phyloP scores from a whole-genome alignment of 1,140 invertebrate genomes.

The Schlechtendalia chinensis region DNA sequence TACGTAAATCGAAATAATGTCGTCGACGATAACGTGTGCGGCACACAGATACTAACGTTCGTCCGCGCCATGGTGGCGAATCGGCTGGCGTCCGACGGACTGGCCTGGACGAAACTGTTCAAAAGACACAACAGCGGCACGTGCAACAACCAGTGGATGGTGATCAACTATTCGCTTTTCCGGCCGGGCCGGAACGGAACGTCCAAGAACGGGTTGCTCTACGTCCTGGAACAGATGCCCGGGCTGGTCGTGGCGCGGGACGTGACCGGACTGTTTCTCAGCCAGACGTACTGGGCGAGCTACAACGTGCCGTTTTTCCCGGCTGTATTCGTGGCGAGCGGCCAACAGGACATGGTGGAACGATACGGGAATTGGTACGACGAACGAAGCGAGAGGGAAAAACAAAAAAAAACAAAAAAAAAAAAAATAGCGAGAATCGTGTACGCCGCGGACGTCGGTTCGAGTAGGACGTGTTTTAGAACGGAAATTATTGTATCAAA shows the following conservation, averaged over 20 bases:
- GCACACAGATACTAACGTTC: constrained; percentile 68
- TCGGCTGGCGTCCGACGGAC: constrained; percentile 69
- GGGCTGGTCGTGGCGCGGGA: constrained; percentile 41
- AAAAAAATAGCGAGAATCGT: too few species aligned
- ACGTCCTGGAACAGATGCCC: constrained; percentile 19
- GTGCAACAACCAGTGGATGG: constrained; percentile 81
- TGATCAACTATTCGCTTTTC: constrained; percentile 36
- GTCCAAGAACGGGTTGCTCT: background rate
- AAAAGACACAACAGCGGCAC: constrained; percentile 74
- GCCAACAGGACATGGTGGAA: constrained; percentile 58
- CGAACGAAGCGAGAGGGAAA: too few species aligned
- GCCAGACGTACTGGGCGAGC: constrained; percentile 68
- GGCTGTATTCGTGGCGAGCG: constrained; percentile 67
- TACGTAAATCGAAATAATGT: too few species aligned
- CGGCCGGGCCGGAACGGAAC: background rate
- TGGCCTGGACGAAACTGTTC: constrained; percentile 69
- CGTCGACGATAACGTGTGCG: too few species aligned
- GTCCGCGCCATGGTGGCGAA: constrained; percentile 81
- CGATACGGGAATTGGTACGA: constrained; percentile 23
- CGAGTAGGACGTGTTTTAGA: too few species aligned
- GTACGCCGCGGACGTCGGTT: too few species aligned
- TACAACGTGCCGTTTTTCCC: constrained; percentile 73
- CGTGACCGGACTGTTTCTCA: constrained; percentile 44
- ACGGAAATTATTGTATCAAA: too few species aligned
- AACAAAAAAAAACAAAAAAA: background rate